A percentile compares a stretch with the other conserved stretches of the same genome.
These are phyloP conservation scores for Heliconius nattereri DNA, from an alignment of 1,140 invertebrate genomes.

Conservation along the genomic window DNA sequence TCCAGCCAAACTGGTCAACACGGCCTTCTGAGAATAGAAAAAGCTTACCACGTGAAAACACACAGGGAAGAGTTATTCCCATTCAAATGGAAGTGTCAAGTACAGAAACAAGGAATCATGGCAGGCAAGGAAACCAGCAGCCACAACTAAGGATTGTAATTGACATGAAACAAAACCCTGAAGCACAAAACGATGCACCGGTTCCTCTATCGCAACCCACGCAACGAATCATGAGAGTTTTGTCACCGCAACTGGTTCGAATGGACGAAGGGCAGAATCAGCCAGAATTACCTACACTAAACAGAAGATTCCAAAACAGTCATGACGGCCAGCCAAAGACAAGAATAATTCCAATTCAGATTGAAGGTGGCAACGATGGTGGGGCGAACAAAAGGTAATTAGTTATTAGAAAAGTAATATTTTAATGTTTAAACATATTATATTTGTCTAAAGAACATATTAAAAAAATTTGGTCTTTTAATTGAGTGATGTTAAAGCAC, in stretches of 20 bases:
- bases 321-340: constrained; percentile 73
- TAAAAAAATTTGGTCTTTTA: background rate
- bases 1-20: constrained; percentile 74
- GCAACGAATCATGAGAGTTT: constrained; percentile 76
- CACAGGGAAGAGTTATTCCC: constrained; percentile 65
- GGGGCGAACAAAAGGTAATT: constrained; percentile 69
- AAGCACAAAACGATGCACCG: constrained; percentile 48
- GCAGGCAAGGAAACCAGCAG: constrained; percentile 58
- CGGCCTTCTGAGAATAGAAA: constrained; percentile 74
- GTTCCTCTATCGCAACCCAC: constrained; percentile 69
- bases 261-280: constrained; percentile 64
- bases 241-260: constrained; percentile 75
- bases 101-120: constrained; percentile 63
- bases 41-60: constrained; percentile 69
- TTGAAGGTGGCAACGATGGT: constrained; percentile 68
- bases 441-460: background rate
- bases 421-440: background rate
- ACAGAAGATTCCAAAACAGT: constrained; percentile 56
- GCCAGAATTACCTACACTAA: constrained; percentile 67
- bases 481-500: constrained; percentile 8
- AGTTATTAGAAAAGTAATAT: background rate
- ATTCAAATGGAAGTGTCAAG: constrained; percentile 78
- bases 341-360: constrained; percentile 81
- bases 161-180: constrained; percentile 69
- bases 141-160: constrained; percentile 77